These are phyloP conservation scores for Pempheris klunzingeri DNA, from an alignment of 2,797 vertebrate genomes.

Conservation along the genomic window DNA sequence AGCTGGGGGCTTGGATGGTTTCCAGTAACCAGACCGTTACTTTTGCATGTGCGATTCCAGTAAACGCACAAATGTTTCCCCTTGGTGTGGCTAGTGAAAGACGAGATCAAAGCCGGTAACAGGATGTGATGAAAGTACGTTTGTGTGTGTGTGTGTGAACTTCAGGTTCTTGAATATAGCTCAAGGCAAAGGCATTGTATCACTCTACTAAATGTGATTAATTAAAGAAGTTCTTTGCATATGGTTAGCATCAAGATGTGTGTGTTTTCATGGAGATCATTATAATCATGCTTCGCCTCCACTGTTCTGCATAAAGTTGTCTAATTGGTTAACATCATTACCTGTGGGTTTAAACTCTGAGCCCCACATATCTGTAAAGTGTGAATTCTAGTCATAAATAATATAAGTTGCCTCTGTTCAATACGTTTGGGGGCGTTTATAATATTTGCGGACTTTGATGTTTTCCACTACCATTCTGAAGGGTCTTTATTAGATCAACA, in stretches of 20 bases:
- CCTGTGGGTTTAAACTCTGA: slow-evolving; percentile 57
- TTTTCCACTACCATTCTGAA: slow-evolving; percentile 50
- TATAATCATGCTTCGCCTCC: slow-evolving; percentile 54
- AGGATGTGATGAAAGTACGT: slow-evolving; percentile 51
- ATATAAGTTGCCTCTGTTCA: slow-evolving; percentile 54
- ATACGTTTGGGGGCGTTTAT: slow-evolving; percentile 58
- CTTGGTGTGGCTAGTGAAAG: slow-evolving; percentile 44
- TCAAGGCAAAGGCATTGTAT: slow-evolving; percentile 62
- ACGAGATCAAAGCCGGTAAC: slow-evolving; percentile 62
- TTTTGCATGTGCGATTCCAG: slow-evolving; percentile 44
- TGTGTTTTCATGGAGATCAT: slow-evolving; percentile 66
- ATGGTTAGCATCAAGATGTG: slow-evolving; percentile 65
- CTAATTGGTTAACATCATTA: slow-evolving; percentile 76
- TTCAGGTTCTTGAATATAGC: slow-evolving; percentile 52
- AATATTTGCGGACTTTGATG: slow-evolving; percentile 73
- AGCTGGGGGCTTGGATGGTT: slow-evolving; percentile 42
- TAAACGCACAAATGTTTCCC: slow-evolving; percentile 64
- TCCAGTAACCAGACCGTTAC: slow-evolving; percentile 48
- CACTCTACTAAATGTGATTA: slow-evolving; percentile 71
- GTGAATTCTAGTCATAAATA: slow-evolving; percentile 67
- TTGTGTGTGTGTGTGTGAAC: slow-evolving; percentile 36
- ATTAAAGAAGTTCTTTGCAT: slow-evolving; percentile 76
- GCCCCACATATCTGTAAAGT: slow-evolving; percentile 51
- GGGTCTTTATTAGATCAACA: slow-evolving; percentile 70
- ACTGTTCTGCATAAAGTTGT: slow-evolving; percentile 62